Evolutionary conservation across 2,113 vertebrate species (phyloP).

Genomic region (Penelope pileata): DNA sequence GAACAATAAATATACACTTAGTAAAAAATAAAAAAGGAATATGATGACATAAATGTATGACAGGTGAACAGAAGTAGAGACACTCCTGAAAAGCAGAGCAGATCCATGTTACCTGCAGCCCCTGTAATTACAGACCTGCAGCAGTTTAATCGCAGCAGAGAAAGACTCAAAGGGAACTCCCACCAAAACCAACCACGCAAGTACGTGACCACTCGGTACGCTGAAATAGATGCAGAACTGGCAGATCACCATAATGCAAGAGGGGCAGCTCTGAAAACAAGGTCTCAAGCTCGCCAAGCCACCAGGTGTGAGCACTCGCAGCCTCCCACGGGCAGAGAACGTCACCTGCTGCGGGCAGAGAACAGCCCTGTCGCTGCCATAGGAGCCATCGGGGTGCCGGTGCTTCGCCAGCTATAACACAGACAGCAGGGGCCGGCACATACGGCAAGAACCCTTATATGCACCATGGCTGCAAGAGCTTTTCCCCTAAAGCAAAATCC

Average conservation of each 20-base stretch:
- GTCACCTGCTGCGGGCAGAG: accelerated
- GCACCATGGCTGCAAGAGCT: background rate
- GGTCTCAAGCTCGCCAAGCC: background rate
- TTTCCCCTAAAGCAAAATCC: background rate
- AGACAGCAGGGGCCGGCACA: background rate
- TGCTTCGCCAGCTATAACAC: background rate
- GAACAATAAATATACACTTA: background rate
- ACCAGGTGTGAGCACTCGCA: accelerated
- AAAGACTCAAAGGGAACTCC: constrained; percentile 45
- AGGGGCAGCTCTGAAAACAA: background rate
- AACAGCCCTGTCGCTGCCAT: accelerated
- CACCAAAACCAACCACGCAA: background rate
- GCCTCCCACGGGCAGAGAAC: accelerated
- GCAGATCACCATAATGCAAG: background rate
- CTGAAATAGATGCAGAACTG: constrained; percentile 16
- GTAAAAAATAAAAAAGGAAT: background rate
- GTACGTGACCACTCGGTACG: background rate
- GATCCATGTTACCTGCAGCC: background rate
- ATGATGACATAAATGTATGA: background rate
- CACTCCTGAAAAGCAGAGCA: background rate
- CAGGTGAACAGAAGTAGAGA: constrained; percentile 14
- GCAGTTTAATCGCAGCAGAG: background rate
- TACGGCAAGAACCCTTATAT: background rate
- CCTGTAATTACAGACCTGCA: background rate
- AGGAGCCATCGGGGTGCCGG: background rate